Conservation (phyloP, 2,888 invertebrate genomes). For the Cryptophagus acutangulus region DNA sequence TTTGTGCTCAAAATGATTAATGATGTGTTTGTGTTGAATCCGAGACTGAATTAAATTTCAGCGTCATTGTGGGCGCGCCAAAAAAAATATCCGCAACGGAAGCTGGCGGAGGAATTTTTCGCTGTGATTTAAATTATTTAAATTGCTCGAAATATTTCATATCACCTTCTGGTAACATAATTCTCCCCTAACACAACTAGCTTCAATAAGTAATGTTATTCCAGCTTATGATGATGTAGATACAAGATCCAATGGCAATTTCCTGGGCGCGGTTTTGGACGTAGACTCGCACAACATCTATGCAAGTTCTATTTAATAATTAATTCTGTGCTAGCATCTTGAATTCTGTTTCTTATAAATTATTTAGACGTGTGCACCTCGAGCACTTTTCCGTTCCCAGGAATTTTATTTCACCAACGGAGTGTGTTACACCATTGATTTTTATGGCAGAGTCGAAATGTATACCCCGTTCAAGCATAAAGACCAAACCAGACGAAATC, state of each 20-base stretch:
- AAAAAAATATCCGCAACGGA: constrained; percentile 8
- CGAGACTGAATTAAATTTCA: no score
- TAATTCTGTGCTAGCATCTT: neutral
- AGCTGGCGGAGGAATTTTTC: constrained; percentile 16
- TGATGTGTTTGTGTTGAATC: no score
- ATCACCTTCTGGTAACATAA: constrained; percentile 12
- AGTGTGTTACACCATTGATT: neutral
- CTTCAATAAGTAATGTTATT: no score
- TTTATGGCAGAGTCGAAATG: neutral
- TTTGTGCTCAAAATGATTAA: no score
- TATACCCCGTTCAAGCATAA: neutral
- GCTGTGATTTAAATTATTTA: constrained; percentile 12
- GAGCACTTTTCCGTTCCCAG: neutral
- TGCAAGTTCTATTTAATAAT: constrained; percentile 21
- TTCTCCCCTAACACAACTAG: no score
- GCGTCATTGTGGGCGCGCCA: constrained; percentile 29
- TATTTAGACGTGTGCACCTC: constrained; percentile 22
- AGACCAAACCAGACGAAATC: neutral
- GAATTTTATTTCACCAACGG: neutral
- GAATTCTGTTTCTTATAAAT: neutral
- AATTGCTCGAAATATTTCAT: constrained; percentile 15
- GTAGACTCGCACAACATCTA: constrained; percentile 21
- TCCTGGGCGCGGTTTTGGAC: constrained; percentile 26
- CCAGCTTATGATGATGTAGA: no score
- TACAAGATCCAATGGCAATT: no score